These are phyloP conservation scores for Nipponia nippon DNA, from an alignment of 2,113 vertebrate species.

Conservation along the genomic window DNA sequence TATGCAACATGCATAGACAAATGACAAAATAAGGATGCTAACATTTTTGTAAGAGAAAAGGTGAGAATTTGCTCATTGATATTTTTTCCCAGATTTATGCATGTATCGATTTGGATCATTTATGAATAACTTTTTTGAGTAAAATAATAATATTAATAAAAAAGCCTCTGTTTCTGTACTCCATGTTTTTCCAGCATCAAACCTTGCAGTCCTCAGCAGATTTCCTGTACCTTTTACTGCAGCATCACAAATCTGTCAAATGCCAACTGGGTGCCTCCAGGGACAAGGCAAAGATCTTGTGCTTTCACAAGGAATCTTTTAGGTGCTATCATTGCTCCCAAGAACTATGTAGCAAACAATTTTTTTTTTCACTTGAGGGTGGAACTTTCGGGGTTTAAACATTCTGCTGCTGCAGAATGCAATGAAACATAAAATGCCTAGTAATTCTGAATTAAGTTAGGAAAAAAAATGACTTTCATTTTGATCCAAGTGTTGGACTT, in stretches of 20 bases:
- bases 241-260: not conserved
- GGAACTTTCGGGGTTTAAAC: not conserved
- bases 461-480: not conserved
- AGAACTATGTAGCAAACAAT: not conserved
- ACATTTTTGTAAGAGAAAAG: not conserved
- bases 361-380: not conserved
- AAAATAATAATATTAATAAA: not conserved
- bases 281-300: not conserved
- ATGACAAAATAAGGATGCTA: not conserved
- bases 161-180: not conserved
- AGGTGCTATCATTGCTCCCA: not conserved
- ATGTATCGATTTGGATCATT: not conserved
- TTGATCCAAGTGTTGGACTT: not conserved
- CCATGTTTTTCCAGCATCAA: not conserved
- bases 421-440: not conserved
- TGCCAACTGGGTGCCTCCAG: not conserved
- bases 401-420: not conserved
- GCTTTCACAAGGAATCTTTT: not conserved
- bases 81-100: not conserved
- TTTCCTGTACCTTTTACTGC: not conserved
- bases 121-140: not conserved
- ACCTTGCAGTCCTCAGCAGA: not conserved
- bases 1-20: fast-evolving
- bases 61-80: not conserved
- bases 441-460: not conserved